A percentile compares a stretch with the other conserved stretches of the same genome.
Conservation (phyloP, 2,888 invertebrate genomes). For the Scaeva pyrastri region DNA sequence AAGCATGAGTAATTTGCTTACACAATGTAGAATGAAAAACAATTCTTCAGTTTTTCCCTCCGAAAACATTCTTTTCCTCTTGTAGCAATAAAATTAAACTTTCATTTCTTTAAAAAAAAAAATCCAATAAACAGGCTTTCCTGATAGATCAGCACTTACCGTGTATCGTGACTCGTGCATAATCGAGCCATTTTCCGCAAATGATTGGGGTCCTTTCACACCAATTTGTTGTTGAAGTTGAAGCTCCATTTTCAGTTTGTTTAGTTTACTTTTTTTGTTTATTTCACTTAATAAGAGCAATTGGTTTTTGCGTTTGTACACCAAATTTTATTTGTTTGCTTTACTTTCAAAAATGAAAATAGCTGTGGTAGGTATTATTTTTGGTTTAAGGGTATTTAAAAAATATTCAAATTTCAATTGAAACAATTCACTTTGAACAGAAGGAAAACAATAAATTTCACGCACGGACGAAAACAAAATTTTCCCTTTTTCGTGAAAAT, state of each 20-base stretch:
- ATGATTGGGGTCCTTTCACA: conserved; percentile 79
- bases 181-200: conserved; percentile 79
- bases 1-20: background rate
- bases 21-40: background rate
- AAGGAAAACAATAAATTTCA: background rate
- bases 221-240: conserved; percentile 80
- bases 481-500: conserved; percentile 27
- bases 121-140: background rate
- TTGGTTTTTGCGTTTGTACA: conserved; percentile 6
- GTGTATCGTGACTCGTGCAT: conserved; percentile 82
- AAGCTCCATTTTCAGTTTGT: conserved; percentile 79
- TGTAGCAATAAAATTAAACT: background rate
- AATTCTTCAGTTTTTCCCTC: background rate
- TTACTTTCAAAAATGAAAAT: background rate
- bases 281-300: conserved; percentile 16
- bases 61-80: background rate
- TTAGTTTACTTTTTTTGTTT: conserved; percentile 26
- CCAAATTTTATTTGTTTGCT: conserved; percentile 12
- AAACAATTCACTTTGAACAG: conserved; percentile 30
- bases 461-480: background rate
- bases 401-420: conserved; percentile 5
- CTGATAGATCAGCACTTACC: conserved; percentile 79
- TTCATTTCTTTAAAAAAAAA: background rate
- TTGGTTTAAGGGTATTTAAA: conserved; percentile 3
- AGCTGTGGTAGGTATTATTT: background rate